Conservation (phyloP, 1,140 invertebrate genomes). For the Tribolium madens region DNA sequence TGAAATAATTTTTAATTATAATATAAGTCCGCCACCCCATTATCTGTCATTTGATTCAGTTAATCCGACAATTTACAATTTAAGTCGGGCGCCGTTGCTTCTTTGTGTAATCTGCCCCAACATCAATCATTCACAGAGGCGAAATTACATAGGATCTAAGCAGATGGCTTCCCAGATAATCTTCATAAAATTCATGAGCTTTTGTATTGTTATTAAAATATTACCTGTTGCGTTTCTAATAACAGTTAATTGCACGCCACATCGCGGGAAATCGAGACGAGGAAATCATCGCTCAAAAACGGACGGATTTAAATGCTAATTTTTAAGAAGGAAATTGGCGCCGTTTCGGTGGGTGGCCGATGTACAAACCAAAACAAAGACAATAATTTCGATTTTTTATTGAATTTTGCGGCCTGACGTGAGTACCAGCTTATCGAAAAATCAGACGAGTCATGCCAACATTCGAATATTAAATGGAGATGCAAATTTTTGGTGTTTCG, state of each 20-base stretch:
- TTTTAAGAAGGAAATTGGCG: no score
- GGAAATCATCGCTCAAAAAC: background rate
- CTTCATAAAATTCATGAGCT: constrained; percentile 51
- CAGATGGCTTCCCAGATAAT: constrained; percentile 46
- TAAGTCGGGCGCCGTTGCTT: constrained; percentile 35
- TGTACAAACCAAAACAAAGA: no score
- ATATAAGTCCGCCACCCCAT: constrained; percentile 33
- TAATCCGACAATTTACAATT: constrained; percentile 44
- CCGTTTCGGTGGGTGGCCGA: no score
- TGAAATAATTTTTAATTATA: constrained; percentile 45
- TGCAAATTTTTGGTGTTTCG: no score
- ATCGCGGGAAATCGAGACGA: constrained; percentile 1
- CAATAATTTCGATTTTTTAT: no score
- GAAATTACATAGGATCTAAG: constrained; percentile 40
- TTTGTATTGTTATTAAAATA: constrained; percentile 54
- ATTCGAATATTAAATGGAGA: no score
- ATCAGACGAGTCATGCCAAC: no score
- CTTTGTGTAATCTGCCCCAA: constrained; percentile 40
- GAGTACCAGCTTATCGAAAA: no score
- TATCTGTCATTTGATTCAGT: constrained; percentile 44
- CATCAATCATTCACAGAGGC: constrained; percentile 40
- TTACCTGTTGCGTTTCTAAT: constrained; percentile 59
- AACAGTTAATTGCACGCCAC: constrained; percentile 57
- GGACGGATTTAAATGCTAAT: background rate
- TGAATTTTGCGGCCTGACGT: no score